Percentiles rank a stretch among this genome's conserved stretches.
phyloP scores from a whole-genome alignment of 2,113 vertebrate species.

The Mormyrus lacerda region DNA sequence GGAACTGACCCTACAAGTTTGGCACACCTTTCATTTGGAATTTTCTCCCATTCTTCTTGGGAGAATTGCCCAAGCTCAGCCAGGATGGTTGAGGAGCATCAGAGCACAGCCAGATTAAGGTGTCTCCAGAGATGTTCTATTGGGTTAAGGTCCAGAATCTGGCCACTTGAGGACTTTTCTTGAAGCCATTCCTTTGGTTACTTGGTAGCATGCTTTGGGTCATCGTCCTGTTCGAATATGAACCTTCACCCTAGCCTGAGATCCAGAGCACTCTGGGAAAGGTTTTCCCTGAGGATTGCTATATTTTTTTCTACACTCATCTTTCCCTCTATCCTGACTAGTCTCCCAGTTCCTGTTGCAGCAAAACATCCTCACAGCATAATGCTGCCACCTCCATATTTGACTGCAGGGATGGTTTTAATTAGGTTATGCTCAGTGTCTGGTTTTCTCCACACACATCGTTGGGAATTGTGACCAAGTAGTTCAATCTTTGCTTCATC shows the following conservation, averaged over 20 bases:
- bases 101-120: no score
- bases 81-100: no score
- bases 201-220: background rate
- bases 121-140: no score
- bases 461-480: background rate
- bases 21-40: no score
- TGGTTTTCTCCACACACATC: background rate
- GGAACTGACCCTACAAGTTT: no score
- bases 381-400: background rate
- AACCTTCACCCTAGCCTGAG: background rate
- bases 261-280: background rate
- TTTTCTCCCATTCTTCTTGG: no score
- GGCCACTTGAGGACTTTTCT: background rate
- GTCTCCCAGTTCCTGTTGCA: background rate
- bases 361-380: background rate
- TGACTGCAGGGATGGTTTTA: background rate
- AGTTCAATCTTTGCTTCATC: background rate
- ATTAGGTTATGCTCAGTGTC: background rate
- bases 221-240: background rate
- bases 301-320: background rate
- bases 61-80: no score
- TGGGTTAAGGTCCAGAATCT: no score
- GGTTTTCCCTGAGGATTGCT: background rate
- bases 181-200: background rate
- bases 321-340: background rate